Evolutionary conservation across 2,888 invertebrate species (phyloP).

Genomic region (Heliconius hortense): DNA sequence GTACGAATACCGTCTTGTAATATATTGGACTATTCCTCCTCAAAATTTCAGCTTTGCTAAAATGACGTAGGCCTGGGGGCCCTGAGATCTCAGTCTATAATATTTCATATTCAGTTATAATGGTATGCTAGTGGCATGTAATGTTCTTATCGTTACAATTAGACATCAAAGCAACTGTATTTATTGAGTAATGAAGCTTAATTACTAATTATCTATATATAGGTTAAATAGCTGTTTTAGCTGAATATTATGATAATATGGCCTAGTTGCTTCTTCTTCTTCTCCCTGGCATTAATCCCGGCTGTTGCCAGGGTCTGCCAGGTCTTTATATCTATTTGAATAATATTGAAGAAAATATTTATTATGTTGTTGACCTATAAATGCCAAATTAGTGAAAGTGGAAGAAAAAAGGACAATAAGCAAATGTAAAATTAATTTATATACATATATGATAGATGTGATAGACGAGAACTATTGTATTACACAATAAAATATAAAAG

Average conservation of each 20-base stretch:
- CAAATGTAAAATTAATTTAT: too few species aligned
- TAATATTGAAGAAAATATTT: neutral
- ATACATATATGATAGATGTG: too few species aligned
- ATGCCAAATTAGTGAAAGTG: neutral
- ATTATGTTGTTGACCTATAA: neutral
- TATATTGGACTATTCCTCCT: too few species aligned
- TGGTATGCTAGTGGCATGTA: neutral
- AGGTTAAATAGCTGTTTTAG: neutral
- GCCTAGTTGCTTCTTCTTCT: neutral
- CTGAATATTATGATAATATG: neutral
- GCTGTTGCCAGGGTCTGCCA: too few species aligned
- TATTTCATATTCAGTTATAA: neutral
- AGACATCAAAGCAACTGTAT: neutral
- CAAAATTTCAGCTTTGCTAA: too few species aligned
- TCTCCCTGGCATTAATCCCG: too few species aligned
- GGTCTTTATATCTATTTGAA: neutral
- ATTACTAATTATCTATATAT: neutral
- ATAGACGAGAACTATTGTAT: neutral
- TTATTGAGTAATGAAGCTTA: neutral
- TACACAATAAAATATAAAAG: neutral
- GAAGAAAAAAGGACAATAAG: too few species aligned
- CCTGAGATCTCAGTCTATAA: neutral
- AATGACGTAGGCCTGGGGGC: too few species aligned
- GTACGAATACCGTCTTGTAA: too few species aligned
- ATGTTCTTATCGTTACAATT: neutral